phyloP scores from a whole-genome alignment of 2,113 vertebrate genomes.

The Taxidea taxus region DNA sequence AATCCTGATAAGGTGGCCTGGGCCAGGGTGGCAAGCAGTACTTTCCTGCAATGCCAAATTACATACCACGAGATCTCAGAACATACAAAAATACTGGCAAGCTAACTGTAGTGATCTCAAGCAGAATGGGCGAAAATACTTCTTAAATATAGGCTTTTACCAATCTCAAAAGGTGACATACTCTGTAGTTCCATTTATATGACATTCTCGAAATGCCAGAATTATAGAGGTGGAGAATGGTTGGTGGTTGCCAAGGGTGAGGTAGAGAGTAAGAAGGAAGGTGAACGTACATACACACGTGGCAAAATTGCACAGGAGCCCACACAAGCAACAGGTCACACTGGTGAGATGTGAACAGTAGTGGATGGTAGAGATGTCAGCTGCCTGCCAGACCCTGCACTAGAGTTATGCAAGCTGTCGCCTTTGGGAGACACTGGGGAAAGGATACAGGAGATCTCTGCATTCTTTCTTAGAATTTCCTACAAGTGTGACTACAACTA shows the following conservation, averaged over 20 bases:
- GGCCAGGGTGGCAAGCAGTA: fast-evolving
- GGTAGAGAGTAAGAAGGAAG: background rate
- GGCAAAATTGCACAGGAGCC: background rate
- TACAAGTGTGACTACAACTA: background rate
- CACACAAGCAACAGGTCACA: background rate
- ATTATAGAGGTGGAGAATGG: background rate
- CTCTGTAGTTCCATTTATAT: background rate
- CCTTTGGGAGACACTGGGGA: background rate
- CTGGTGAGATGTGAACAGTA: background rate
- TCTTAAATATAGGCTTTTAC: background rate
- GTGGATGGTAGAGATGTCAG: fast-evolving
- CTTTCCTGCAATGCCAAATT: background rate
- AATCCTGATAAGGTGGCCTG: fast-evolving
- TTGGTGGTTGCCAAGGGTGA: fast-evolving
- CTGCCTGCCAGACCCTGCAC: fast-evolving
- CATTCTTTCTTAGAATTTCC: background rate
- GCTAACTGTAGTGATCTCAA: background rate
- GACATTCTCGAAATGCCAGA: background rate
- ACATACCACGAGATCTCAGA: fast-evolving
- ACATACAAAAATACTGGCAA: background rate
- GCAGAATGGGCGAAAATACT: background rate
- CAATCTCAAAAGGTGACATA: background rate
- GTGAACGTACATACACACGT: fast-evolving
- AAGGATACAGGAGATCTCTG: fast-evolving
- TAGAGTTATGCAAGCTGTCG: fast-evolving